Conservation (phyloP, 2,797 vertebrate genomes). For the Petrocephalus schoutedeni region DNA sequence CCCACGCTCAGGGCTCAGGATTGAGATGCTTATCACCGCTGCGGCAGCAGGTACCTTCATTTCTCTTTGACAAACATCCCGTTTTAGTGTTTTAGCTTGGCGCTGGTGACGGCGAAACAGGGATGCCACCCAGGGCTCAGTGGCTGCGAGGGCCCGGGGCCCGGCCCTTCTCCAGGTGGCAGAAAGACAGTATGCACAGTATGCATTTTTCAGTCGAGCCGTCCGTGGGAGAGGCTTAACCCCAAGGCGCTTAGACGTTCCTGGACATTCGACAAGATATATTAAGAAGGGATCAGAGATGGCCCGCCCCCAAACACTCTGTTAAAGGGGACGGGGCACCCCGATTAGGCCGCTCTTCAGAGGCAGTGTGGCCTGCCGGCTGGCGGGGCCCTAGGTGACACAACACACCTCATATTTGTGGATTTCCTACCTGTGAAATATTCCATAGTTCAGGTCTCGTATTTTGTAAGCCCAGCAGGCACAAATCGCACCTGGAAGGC, state of each 20-base stretch:
- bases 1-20: constrained; percentile 31
- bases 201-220: neutral
- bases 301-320: constrained; percentile 51
- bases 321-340: constrained; percentile 55
- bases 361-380: constrained; percentile 45
- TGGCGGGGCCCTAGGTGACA: neutral
- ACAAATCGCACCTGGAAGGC: constrained; percentile 45
- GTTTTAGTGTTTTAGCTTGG: constrained; percentile 37
- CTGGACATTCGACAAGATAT: constrained; percentile 55
- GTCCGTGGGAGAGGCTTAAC: neutral
- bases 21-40: constrained; percentile 45
- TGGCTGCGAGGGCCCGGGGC: constrained; percentile 22
- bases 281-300: constrained; percentile 65
- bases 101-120: neutral
- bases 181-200: neutral
- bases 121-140: constrained; percentile 36
- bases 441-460: constrained; percentile 22
- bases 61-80: constrained; percentile 45
- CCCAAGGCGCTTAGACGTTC: constrained; percentile 36
- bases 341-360: constrained; percentile 52
- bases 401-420: neutral
- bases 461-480: constrained; percentile 19
- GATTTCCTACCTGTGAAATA: constrained; percentile 32
- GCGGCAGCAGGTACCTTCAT: constrained; percentile 48
- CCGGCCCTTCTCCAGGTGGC: neutral